phyloP scores from a whole-genome alignment of 37 sponge, comb jelly and placozoan species.

The Crambe crambe region DNA sequence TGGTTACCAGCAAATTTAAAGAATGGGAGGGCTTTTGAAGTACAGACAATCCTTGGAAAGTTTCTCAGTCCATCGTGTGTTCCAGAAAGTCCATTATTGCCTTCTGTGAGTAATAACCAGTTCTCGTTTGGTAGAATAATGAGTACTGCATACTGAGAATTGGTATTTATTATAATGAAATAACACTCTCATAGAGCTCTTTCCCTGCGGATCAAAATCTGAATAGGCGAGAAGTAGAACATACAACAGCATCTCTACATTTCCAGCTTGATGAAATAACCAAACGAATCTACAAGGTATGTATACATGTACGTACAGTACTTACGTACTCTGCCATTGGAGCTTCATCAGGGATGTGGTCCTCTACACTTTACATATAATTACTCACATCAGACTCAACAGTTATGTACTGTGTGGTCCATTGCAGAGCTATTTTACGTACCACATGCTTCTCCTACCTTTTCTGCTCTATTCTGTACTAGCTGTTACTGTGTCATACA shows the following conservation, averaged over 20 bases:
- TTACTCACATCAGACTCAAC: neutral
- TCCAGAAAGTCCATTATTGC: slow-evolving; percentile 19
- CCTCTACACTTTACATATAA: neutral
- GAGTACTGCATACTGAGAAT: neutral
- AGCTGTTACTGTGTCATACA: too few species aligned
- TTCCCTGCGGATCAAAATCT: slow-evolving; percentile 9
- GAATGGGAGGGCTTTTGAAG: slow-evolving; percentile 53
- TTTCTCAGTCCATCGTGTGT: slow-evolving; percentile 40
- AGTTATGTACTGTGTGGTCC: neutral
- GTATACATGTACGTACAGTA: neutral
- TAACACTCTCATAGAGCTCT: neutral
- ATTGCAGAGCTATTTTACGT: neutral
- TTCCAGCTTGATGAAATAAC: slow-evolving; percentile 9
- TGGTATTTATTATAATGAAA: too few species aligned
- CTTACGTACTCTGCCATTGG: neutral
- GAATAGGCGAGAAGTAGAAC: slow-evolving; percentile 8
- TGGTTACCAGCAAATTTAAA: slow-evolving; percentile 32
- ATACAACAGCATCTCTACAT: slow-evolving; percentile 9
- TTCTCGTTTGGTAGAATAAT: neutral
- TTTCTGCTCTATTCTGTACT: neutral
- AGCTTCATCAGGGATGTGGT: neutral
- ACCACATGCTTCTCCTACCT: neutral
- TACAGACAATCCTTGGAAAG: slow-evolving; percentile 51
- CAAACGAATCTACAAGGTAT: slow-evolving; percentile 15
- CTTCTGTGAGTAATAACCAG: slow-evolving; percentile 35